phyloP scores from a whole-genome alignment of 2,113 vertebrate species.

The Bubo scandiacus region DNA sequence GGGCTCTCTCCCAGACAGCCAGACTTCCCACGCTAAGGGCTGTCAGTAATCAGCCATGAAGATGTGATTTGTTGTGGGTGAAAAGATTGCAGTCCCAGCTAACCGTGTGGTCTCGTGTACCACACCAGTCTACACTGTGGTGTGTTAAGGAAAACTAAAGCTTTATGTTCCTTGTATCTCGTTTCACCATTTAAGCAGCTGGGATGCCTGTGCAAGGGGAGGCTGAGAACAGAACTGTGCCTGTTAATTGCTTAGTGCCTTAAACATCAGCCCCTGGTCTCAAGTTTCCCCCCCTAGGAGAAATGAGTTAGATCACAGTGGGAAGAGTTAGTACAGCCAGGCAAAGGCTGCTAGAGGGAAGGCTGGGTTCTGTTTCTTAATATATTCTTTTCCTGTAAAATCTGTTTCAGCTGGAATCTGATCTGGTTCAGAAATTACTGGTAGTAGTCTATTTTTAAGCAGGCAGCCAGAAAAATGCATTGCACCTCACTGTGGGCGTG shows the following conservation, averaged over 20 bases:
- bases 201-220: neutral
- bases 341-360: neutral
- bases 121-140: fast-evolving
- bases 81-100: neutral
- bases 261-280: neutral
- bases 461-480: neutral
- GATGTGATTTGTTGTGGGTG: neutral
- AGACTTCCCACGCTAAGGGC: neutral
- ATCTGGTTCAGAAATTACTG: neutral
- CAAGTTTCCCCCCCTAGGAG: neutral
- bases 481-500: fast-evolving
- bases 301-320: neutral
- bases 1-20: neutral
- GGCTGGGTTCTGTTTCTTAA: neutral
- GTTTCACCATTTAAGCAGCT: neutral
- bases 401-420: neutral
- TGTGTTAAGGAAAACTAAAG: neutral
- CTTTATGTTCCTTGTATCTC: neutral
- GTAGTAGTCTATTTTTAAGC: neutral
- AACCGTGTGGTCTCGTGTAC: fast-evolving
- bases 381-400: neutral
- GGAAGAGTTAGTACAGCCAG: neutral
- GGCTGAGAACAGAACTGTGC: neutral
- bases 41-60: neutral
- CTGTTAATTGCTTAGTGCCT: neutral